Conservation (phyloP, 2,888 invertebrate genomes). For the Tryphoninae sp. region DNA sequence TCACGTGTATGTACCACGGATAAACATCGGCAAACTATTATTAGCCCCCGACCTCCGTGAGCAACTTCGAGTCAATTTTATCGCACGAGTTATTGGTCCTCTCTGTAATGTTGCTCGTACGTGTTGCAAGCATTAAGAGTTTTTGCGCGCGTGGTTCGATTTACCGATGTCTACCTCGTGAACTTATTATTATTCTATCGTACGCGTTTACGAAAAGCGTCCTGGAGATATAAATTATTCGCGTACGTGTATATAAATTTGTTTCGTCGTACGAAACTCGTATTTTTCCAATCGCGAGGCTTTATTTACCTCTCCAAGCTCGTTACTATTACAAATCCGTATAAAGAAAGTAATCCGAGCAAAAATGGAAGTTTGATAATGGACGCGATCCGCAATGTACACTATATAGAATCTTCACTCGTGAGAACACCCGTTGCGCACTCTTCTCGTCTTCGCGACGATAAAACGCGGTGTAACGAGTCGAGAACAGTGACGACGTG, state of each 20-base stretch:
- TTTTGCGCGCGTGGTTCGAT: conserved; percentile 48
- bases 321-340: conserved; percentile 7
- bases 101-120: conserved; percentile 53
- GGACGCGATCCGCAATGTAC: background rate
- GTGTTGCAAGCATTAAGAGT: conserved; percentile 59
- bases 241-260: conserved; percentile 16
- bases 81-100: conserved; percentile 59
- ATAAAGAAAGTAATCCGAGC: conserved; percentile 8
- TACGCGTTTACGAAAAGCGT: background rate
- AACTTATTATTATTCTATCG: conserved; percentile 10
- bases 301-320: background rate
- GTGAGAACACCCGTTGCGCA: background rate
- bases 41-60: conserved; percentile 33
- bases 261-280: background rate
- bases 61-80: conserved; percentile 37
- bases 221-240: background rate
- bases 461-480: conserved; percentile 5
- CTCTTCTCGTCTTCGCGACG: background rate
- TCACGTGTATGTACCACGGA: background rate
- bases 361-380: conserved; percentile 18
- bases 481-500: conserved; percentile 1
- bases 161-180: conserved; percentile 9
- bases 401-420: background rate
- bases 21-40: conserved; percentile 51
- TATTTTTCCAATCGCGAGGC: conserved; percentile 9